Conservation (phyloP, 2,888 invertebrate genomes). For the Diogma glabrata region DNA sequence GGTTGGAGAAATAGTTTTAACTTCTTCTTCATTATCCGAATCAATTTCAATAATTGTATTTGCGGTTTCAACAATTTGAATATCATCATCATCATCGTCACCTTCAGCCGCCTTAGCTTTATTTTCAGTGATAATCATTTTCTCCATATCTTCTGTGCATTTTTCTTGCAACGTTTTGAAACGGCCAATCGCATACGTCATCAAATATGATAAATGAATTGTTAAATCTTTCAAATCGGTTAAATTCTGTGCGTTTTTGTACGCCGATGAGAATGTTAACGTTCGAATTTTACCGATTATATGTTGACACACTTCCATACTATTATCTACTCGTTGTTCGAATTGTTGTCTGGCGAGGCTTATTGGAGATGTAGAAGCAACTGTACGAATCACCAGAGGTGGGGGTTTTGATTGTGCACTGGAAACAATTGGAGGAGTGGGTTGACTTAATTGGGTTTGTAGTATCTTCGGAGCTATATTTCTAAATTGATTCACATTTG, state of each 20-base stretch:
- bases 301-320: conserved; percentile 36
- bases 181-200: conserved; percentile 35
- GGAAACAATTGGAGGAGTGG: background rate
- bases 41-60: conserved; percentile 34
- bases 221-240: conserved; percentile 35
- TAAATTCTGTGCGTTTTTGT: conserved; percentile 31
- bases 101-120: conserved; percentile 16
- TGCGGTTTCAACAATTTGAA: conserved; percentile 35
- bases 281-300: conserved; percentile 34
- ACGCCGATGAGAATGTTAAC: conserved; percentile 35
- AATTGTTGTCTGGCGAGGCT: conserved; percentile 31
- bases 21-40: conserved; percentile 30
- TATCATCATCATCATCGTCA: conserved; percentile 35
- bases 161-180: conserved; percentile 35
- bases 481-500: too few species aligned
- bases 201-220: conserved; percentile 34
- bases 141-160: conserved; percentile 33
- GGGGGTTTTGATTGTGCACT: too few species aligned
- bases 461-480: too few species aligned
- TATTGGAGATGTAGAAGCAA: conserved; percentile 27
- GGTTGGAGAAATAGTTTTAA: too few species aligned
- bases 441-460: conserved; percentile 14
- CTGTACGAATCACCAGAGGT: conserved; percentile 25
- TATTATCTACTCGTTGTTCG: conserved; percentile 33
- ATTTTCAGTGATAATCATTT: conserved; percentile 26